These are phyloP conservation scores for Rattus rattus DNA, from an alignment of 2,113 vertebrate genomes.

Conservation along the genomic window DNA sequence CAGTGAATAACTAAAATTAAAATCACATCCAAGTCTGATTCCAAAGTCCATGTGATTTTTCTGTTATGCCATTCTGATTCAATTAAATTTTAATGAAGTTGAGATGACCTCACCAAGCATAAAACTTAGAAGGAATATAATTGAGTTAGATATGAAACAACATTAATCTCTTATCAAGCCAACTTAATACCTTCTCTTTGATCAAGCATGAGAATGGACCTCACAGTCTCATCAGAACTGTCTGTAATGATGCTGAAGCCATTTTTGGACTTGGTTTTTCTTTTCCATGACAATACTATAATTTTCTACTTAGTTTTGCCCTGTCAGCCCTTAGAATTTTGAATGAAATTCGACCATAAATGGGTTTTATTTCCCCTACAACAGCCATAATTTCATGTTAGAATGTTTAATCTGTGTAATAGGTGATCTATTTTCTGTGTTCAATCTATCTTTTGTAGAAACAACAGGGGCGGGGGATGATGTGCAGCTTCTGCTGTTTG, in stretches of 20 bases:
- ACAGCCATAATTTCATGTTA: not conserved
- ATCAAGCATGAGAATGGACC: constrained; percentile 21
- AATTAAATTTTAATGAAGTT: constrained; percentile 74
- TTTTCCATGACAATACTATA: not conserved
- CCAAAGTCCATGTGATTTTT: constrained; percentile 41
- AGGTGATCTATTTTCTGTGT: not conserved
- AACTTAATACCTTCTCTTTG: not conserved
- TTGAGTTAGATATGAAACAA: constrained; percentile 55
- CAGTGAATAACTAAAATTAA: constrained; percentile 51
- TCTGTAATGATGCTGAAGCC: not conserved
- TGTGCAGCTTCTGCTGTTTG: not conserved
- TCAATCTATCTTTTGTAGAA: not conserved
- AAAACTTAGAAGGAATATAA: constrained; percentile 54
- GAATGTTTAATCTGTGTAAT: not conserved
- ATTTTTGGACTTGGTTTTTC: not conserved
- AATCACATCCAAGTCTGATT: constrained; percentile 61
- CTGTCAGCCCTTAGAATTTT: not conserved
- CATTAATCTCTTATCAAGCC: not conserved
- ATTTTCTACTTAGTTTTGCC: not conserved
- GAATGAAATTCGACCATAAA: not conserved
- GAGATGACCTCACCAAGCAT: constrained; percentile 61
- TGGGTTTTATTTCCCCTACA: not conserved
- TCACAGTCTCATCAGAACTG: not conserved
- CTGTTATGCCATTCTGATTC: constrained; percentile 60
- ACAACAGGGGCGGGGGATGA: not conserved